Evolutionary conservation across 92 coral and sea anemone genomes (phyloP), one percentile per base, ranked within the genome.

Genomic region (Epizoanthus rinbou): DNA sequence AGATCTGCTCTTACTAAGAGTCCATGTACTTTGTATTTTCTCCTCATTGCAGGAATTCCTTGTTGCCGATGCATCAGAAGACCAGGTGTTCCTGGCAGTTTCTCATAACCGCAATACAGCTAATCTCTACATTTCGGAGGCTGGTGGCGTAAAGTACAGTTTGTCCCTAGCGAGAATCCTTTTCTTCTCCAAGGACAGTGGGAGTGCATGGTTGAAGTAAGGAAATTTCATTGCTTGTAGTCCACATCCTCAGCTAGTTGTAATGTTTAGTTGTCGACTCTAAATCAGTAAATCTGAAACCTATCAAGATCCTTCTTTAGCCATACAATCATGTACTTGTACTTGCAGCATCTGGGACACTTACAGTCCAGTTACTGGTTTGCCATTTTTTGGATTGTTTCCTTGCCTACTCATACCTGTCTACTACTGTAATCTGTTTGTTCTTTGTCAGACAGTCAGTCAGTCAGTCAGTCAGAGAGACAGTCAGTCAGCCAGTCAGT

Each of bases 1-100:
- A 22, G 21, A 70, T 70, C 1, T 33, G 17, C 28, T n/a, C 9
- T 35, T 18, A 16, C 35, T n/a, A 0, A 15, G 0, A 28, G 31
- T 28, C 31, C 31, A 28, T 28, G 31, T 28, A 28, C 31, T 2
- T 22, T 14, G 15, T 58, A 19, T 15, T 23, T 69, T n/a, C 73
- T 17, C 21, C 79, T 35, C 57, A 9, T 62, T 80, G 31, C 80
- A 95, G 98, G 98, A 95, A 65, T 96, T 88, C 89, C 85, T 54
- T 68, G 76, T 96, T 69, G 93, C 93, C 25, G 99, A 96, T 87
- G 93, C 98, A 17, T 91, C 96, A 79, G 99, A 96, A 84, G 86
- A 89, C 69, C 98, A 96, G 80, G 96, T 93, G 45, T 96, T 96
- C 68, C 87, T 96, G 71, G 98, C 96, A 15, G 92, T 96, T 23